Evolutionary conservation across 2,888 invertebrate species (phyloP).

Genomic region (Melanostoma scalare): DNA sequence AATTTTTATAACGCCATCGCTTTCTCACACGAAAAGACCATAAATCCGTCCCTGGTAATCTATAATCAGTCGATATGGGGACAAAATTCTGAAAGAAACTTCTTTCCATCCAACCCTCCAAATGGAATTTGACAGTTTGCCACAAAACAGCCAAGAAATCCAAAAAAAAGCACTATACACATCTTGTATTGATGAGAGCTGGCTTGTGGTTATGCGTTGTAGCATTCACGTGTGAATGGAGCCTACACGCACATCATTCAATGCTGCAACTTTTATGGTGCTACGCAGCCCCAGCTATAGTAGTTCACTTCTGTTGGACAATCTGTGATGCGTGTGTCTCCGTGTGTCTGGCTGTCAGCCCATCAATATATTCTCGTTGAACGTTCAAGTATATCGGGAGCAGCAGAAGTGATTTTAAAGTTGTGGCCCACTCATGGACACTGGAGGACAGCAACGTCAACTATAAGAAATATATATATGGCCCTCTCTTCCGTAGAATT

Average conservation of each 20-base stretch:
- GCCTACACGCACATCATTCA: slow-evolving; percentile 73
- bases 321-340: slow-evolving; percentile 67
- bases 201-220: neutral
- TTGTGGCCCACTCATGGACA: slow-evolving; percentile 64
- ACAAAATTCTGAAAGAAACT: slow-evolving; percentile 30
- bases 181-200: slow-evolving; percentile 5
- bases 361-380: slow-evolving; percentile 29
- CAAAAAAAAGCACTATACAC: slow-evolving; percentile 15
- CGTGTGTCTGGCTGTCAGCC: slow-evolving; percentile 67
- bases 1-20: neutral
- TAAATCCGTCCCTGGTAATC: slow-evolving; percentile 6
- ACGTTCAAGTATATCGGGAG: slow-evolving; percentile 33
- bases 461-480: neutral
- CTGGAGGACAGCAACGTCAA: slow-evolving; percentile 12
- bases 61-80: slow-evolving; percentile 5
- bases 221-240: slow-evolving; percentile 63
- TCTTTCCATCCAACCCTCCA: slow-evolving; percentile 20
- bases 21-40: neutral
- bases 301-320: slow-evolving; percentile 46
- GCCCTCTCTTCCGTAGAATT: slow-evolving; percentile 66
- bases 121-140: slow-evolving; percentile 63
- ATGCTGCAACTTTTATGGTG: slow-evolving; percentile 46
- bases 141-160: slow-evolving; percentile 2
- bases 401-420: slow-evolving; percentile 61
- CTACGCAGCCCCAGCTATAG: slow-evolving; percentile 7